Conservation (phyloP, 2,797 vertebrate genomes). For the Gymnothorax reevesii region DNA sequence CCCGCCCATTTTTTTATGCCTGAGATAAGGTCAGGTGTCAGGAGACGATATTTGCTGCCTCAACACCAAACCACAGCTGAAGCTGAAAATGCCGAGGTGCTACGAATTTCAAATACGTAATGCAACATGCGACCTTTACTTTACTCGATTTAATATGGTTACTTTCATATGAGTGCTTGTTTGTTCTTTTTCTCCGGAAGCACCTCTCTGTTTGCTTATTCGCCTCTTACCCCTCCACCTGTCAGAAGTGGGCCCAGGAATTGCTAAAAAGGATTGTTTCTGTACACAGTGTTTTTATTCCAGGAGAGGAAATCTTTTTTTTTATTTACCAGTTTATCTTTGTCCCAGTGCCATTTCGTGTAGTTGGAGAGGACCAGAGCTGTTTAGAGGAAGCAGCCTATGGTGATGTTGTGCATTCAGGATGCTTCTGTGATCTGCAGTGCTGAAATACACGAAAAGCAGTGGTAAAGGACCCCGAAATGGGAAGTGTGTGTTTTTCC, state of each 20-base stretch:
- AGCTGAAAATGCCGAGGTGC: constrained; percentile 62
- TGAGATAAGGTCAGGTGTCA: constrained; percentile 82
- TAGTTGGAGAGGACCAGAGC: background rate
- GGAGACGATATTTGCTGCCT: constrained; percentile 71
- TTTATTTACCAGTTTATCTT: background rate
- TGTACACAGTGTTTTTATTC: background rate
- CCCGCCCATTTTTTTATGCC: constrained; percentile 38
- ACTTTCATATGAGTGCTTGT: constrained; percentile 43
- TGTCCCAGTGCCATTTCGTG: constrained; percentile 9
- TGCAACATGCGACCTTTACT: constrained; percentile 74
- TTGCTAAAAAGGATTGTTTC: constrained; percentile 25
- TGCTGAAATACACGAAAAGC: background rate
- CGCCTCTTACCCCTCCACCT: background rate
- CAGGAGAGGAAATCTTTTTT: background rate
- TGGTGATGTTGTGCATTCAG: background rate
- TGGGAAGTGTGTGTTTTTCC: background rate
- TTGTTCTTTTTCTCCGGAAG: constrained; percentile 50
- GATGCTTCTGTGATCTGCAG: background rate
- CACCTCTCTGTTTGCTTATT: background rate
- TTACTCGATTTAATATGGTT: constrained; percentile 60
- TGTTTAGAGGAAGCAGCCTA: background rate
- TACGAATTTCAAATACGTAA: constrained; percentile 64
- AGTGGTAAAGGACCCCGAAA: background rate
- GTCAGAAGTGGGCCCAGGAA: background rate
- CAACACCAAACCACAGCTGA: constrained; percentile 73